Percentiles rank a stretch among this genome's conserved stretches.
phyloP scores from a whole-genome alignment of 2,797 vertebrate genomes.

The Hydrocynus forskahlii region DNA sequence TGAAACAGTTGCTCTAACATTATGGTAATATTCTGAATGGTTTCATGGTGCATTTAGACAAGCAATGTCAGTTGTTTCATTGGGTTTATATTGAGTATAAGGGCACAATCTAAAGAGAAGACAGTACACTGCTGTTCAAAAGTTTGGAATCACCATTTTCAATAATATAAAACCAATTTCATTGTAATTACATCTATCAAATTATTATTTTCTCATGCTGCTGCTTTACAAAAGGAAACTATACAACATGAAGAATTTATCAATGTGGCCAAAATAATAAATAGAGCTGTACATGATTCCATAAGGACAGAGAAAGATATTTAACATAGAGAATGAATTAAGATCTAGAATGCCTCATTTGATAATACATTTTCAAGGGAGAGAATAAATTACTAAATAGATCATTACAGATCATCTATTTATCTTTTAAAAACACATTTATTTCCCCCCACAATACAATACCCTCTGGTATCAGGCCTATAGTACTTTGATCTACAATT shows the following conservation, averaged over 20 bases:
- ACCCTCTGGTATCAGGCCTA: too few species aligned
- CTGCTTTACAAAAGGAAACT: background rate
- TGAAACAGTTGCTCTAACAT: background rate
- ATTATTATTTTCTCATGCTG: background rate
- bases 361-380: too few species aligned
- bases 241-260: too few species aligned
- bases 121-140: background rate
- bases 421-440: too few species aligned
- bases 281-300: background rate
- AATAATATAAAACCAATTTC: too few species aligned
- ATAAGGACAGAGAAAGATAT: background rate
- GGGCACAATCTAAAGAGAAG: constrained; percentile 15
- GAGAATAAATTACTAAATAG: too few species aligned
- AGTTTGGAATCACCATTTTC: background rate
- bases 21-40: background rate
- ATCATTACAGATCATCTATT: too few species aligned
- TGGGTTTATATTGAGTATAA: background rate
- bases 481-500: too few species aligned
- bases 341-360: background rate
- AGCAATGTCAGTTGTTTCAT: background rate
- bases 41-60: background rate
- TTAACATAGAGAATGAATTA: background rate
- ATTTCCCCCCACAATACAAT: too few species aligned
- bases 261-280: too few species aligned
- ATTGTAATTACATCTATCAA: too few species aligned